These are phyloP conservation scores for Euwallacea fornicatus DNA, from an alignment of 1,140 invertebrate genomes.

Conservation along the genomic window DNA sequence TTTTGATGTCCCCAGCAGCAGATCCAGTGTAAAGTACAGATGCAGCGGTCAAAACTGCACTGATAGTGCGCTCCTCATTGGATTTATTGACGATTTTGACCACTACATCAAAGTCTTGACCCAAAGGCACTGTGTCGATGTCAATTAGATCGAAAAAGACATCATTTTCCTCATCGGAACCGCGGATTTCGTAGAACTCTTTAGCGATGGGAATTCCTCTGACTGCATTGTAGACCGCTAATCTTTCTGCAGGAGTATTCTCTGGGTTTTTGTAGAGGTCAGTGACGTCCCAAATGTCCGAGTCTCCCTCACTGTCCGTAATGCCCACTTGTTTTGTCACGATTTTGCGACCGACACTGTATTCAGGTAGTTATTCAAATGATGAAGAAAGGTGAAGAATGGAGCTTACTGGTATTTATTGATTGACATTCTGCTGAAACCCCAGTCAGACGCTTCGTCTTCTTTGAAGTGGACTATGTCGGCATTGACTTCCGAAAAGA, in stretches of 20 bases:
- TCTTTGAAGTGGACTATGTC: constrained; percentile 72
- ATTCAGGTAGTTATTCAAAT: neutral
- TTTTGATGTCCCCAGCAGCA: constrained; percentile 65
- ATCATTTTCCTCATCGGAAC: constrained; percentile 60
- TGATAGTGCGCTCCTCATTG: constrained; percentile 64
- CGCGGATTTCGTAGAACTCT: constrained; percentile 62
- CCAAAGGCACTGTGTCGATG: constrained; percentile 66
- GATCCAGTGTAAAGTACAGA: constrained; percentile 73
- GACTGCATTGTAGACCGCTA: constrained; percentile 66
- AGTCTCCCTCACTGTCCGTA: constrained; percentile 64
- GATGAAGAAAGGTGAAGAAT: constrained; percentile 46
- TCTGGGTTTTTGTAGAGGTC: constrained; percentile 71
- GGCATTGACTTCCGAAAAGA: constrained; percentile 79
- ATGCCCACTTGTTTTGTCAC: constrained; percentile 69
- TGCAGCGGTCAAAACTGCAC: constrained; percentile 62
- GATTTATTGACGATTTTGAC: constrained; percentile 70
- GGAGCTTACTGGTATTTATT: constrained; percentile 66
- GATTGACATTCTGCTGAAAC: constrained; percentile 62
- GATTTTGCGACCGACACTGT: constrained; percentile 69
- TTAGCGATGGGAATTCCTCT: constrained; percentile 61
- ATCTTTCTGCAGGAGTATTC: constrained; percentile 63
- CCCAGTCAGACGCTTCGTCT: constrained; percentile 66
- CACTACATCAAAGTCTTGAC: constrained; percentile 66
- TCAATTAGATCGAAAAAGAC: constrained; percentile 67
- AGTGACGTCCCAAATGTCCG: constrained; percentile 69